Evolutionary conservation across 2,113 vertebrate species (phyloP).

Genomic region (Butorides virescens): DNA sequence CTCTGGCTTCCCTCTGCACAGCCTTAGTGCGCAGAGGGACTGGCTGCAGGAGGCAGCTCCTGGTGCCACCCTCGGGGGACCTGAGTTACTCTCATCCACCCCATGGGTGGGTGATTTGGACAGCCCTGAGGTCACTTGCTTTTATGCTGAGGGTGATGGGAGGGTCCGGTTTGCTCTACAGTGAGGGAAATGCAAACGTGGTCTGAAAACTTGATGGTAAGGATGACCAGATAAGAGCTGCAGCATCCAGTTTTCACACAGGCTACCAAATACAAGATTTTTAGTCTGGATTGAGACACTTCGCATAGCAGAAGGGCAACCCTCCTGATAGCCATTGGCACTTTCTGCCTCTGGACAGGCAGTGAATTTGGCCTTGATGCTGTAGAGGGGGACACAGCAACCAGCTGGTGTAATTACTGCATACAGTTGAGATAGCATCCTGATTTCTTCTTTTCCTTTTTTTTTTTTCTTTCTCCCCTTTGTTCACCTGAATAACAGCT

Average conservation of each 20-base stretch:
- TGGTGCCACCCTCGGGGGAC: rapidly evolving
- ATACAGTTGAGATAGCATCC: neutral
- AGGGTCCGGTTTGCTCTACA: neutral
- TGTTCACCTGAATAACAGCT: neutral
- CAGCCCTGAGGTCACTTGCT: neutral
- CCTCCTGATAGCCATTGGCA: neutral
- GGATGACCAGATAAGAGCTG: neutral
- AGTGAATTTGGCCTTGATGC: neutral
- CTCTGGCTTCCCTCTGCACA: neutral
- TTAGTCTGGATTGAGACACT: neutral
- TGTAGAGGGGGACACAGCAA: neutral
- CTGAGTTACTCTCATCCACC: neutral
- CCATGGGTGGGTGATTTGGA: rapidly evolving
- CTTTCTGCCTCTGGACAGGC: neutral
- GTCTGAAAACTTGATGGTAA: rapidly evolving
- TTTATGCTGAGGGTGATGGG: neutral
- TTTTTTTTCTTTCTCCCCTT: neutral
- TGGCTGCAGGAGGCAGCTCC: rapidly evolving
- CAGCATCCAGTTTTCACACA: neutral
- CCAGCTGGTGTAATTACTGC: neutral
- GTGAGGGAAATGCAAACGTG: neutral
- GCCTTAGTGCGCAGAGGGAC: rapidly evolving
- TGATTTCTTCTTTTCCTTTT: neutral
- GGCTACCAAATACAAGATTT: neutral
- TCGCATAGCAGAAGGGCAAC: neutral